Evolutionary conservation across 2,888 invertebrate genomes (phyloP), one percentile per base, ranked within the genome.

Genomic region (Elgonia sp.): DNA sequence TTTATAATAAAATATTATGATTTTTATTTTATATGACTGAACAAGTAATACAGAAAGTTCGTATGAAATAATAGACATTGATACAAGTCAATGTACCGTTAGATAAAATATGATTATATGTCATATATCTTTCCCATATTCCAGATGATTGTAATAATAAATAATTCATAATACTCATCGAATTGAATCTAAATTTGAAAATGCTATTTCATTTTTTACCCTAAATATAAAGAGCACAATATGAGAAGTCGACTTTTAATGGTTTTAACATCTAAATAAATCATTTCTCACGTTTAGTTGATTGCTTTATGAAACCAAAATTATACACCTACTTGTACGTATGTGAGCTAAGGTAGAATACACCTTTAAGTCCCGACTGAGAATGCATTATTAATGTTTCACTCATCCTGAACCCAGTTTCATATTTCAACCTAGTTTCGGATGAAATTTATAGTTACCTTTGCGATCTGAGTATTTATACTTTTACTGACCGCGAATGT

Each of bases 401-500:
- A 76, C 73, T 83, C 76, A 73, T 87, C 75, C 53, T 79, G 69
- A 85, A 82, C 83, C 72, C 62, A 67, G 85, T 89, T 89, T 87
- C 83, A 75, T 85, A 79, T 85, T 85, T 81, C 83, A 87, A 84
- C 87, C 87, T 85, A 87, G 89, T 79, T 89, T 85, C 50, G 20
- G 40, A 72, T 67, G 81, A 76, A 84, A 77, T 82, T 84, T 70
- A 85, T 88, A 60, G 77, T 88, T 81, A 80, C 57, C 10, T 75
- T 80, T 40, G 80, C 60, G 77, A 81, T 89, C 69, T 57, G 50
- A 76, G 62, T 57, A 82, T 82, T 67, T 62, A 85, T 89, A 86
- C 89, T 89, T 89, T 84, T 86, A 86, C 79, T 75, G 80, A 75
- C 85, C 89, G 82, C 86, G 75, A 87, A 86, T 86, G 39, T 46